These are phyloP conservation scores for Labeo rohita DNA, from an alignment of 2,113 vertebrate genomes.

Conservation along the genomic window DNA sequence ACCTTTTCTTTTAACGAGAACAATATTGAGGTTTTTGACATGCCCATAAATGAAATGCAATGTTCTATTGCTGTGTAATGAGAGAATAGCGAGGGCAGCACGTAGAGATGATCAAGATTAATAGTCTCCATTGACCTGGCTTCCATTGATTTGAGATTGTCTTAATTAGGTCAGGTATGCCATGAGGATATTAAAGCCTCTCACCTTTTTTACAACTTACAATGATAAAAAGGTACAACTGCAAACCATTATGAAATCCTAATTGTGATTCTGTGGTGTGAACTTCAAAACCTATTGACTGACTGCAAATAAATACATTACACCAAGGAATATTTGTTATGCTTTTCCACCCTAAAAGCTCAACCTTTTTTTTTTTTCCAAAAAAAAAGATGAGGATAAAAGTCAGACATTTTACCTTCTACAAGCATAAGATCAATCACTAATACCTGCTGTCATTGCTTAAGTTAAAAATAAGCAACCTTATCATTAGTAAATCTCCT, in stretches of 20 bases:
- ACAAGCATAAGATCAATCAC: background rate
- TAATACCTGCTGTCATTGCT: background rate
- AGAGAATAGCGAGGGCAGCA: conserved; percentile 18
- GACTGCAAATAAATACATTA: background rate
- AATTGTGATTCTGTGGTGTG: background rate
- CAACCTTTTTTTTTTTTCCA: background rate
- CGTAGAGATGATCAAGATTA: conserved; percentile 26
- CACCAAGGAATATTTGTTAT: background rate
- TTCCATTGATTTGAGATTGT: conserved; percentile 17
- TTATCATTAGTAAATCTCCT: background rate
- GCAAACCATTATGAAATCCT: conserved; percentile 12
- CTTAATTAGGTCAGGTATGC: conserved; percentile 35
- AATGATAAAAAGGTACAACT: background rate
- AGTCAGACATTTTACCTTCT: background rate
- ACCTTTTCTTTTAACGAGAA: conserved; percentile 34
- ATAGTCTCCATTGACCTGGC: conserved; percentile 4
- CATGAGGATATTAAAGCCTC: conserved; percentile 4
- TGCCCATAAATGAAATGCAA: conserved; percentile 43
- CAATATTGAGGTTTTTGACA: conserved; percentile 47
- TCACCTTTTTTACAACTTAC: background rate
- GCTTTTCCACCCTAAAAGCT: background rate
- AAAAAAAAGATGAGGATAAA: background rate
- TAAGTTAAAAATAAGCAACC: background rate
- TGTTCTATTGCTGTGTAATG: conserved; percentile 46
- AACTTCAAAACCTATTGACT: background rate